Evolutionary conservation across 1,140 invertebrate genomes (phyloP), one percentile per base, ranked within the genome.

Genomic region (Apis laboriosa): DNA sequence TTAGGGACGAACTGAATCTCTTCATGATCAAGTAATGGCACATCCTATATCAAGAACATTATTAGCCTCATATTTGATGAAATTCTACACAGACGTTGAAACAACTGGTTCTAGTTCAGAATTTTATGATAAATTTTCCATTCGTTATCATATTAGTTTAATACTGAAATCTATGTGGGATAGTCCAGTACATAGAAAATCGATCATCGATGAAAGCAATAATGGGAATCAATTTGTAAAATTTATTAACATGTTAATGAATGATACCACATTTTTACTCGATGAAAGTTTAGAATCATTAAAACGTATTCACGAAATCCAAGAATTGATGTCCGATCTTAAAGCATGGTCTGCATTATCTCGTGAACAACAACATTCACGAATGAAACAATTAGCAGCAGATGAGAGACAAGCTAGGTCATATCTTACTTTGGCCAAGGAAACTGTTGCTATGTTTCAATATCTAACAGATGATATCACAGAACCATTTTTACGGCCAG

Each of bases 221-320:
- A 97, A 96, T 75, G 97, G 97, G 15, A 98, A 98, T 86, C 97
- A 99, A 92, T 99, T 99, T 94, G 98, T 99, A 8, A 98, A 99
- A 88, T 99, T 99, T 92, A 97, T 99, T 53, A 99, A 99, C 93
- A 99, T 99, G 98, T 94, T 99, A 67, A 99, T 99, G 98, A 99
- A 99, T 92, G 99, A 99, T 92, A 99, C 98, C 13, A 99, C 99
- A 56, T 99, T 99, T 93, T 95, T 99, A 60, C 94, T 99, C 66
- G 99, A 99, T 92, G 99, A 99, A 94, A 99, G 98, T 92, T 94
- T 99, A 19, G 98, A 99, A 92, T 98, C 98, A 85, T 94, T 99
- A 66, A 99, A 99, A 91, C 95, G 98, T 84, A 99, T 99, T 88
- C 98, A 99, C 93, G 98, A 99, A 92, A 97, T 98, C 2, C 99